Evolutionary conservation across 2,113 vertebrate genomes (phyloP).

Genomic region (Heterotilapia buettikoferi): DNA sequence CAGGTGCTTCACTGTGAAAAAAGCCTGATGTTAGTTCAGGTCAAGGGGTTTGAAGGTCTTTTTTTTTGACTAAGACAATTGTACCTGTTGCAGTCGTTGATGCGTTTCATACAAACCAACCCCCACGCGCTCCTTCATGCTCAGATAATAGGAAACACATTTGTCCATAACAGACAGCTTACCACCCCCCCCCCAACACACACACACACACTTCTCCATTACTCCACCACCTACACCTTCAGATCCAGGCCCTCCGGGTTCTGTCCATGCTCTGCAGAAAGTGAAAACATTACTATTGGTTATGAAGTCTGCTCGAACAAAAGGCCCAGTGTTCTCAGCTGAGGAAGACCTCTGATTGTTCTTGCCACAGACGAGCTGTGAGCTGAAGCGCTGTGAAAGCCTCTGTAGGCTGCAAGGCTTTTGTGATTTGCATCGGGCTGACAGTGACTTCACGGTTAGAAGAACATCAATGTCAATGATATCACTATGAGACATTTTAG

Average conservation of each 20-base stretch:
- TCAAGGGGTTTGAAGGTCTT: conserved; percentile 34
- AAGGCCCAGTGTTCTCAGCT: conserved; percentile 37
- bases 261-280: background rate
- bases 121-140: background rate
- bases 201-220: background rate
- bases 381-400: background rate
- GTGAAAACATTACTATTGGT: conserved; percentile 38
- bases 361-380: background rate
- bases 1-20: conserved; percentile 43
- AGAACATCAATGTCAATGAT: background rate
- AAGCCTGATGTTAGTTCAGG: background rate
- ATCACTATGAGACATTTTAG: background rate
- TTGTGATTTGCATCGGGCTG: background rate
- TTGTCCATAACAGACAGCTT: conserved; percentile 12
- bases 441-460: background rate
- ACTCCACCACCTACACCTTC: conserved; percentile 21
- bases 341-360: conserved; percentile 24
- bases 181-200: background rate
- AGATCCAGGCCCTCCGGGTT: background rate
- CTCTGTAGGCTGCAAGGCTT: background rate
- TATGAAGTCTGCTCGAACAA: conserved; percentile 40
- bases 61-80: conserved; percentile 5
- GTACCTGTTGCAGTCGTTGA: conserved; percentile 9
- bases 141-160: conserved; percentile 61
- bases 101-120: conserved; percentile 19